These are phyloP conservation scores for Chlorodrepanis virens DNA, from an alignment of 2,113 vertebrate species.

Conservation along the genomic window DNA sequence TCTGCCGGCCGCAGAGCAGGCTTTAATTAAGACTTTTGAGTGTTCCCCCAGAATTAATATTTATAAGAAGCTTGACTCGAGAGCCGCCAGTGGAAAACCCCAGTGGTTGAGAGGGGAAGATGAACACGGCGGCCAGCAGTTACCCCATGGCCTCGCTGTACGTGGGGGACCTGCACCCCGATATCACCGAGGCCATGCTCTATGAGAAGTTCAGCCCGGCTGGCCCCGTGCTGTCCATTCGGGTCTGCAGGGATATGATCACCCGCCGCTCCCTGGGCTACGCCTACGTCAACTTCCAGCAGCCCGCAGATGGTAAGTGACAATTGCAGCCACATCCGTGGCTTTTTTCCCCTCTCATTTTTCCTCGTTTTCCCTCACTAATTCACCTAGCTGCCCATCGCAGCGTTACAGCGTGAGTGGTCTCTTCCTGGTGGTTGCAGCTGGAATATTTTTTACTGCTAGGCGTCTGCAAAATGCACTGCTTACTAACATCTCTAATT, in stretches of 20 bases:
- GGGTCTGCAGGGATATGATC: slow-evolving; percentile 98
- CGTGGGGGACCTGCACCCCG: slow-evolving; percentile 97
- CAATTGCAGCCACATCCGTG: accelerated
- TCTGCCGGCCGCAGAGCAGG: neutral
- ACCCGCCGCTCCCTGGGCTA: slow-evolving; percentile 95
- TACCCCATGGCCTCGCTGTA: slow-evolving; percentile 99
- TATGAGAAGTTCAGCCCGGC: slow-evolving; percentile 99
- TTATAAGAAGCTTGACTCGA: neutral
- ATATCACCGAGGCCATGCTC: slow-evolving; percentile 98
- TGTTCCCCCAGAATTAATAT: neutral
- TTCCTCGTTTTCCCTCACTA: accelerated
- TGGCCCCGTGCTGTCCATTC: slow-evolving; percentile 97
- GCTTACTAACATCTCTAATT: neutral
- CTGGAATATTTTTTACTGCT: neutral
- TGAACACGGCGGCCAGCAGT: slow-evolving; percentile 81
- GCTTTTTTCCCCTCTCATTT: accelerated
- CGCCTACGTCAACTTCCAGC: slow-evolving; percentile 98
- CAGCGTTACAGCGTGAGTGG: neutral
- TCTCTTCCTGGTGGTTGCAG: neutral
- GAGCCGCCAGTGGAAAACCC: neutral
- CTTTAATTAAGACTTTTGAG: neutral
- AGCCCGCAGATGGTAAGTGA: slow-evolving; percentile 93
- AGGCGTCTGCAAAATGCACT: accelerated
- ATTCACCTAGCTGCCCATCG: accelerated
- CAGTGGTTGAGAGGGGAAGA: slow-evolving; percentile 53